Base-by-base conservation (phyloP, 2,113 vertebrate species). In the Scatophagus argus region DNA sequence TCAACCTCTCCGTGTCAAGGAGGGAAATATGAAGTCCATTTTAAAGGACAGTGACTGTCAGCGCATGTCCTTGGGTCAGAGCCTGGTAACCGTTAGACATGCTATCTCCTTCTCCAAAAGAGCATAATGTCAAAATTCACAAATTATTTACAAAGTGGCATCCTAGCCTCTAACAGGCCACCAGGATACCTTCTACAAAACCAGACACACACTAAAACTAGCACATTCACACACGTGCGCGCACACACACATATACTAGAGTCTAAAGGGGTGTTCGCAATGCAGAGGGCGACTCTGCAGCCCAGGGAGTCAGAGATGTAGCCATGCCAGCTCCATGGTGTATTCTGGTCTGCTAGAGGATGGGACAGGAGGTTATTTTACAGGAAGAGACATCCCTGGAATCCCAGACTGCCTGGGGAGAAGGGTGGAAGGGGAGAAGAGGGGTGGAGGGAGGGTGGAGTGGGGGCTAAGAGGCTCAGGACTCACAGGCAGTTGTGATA, bases 321-420 rank as follows among this genome's bases (percentile, higher is more conserved):
- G 79, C 88, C 84, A 77, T 84, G 69, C 62, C 67, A 81, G 84
- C 85, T 90, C 93, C 94, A 94, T 94, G 88, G 71, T 92, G 85
- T 39, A 89, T 74, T 94, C 73, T 93, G 91, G 76, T 74, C 77
- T 89, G 67, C 73, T 4, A 43, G 43, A 86, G 81, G 82, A 82
- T 31, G 44, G 84, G 74, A 83, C 90, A 43, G 88, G 91, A 86
- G 93, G 93, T 94, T 96, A 96, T 96, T 96, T 96, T 95, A 95
- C 94, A 90, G 88, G 61, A 82, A 59, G 93, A 96, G 95, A 94
- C 95, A 98, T 98, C 95, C 95, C 92, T 90, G 96, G 96, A 96
- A 98, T 97, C 93, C 87, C 90, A 89, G 92, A 93, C 93, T 76
- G 93, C 92, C 91, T 90, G 91, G 92, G 87, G 90, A 92, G 60